These are phyloP conservation scores for Naja naja DNA, from an alignment of 2,113 vertebrate genomes.

Conservation along the genomic window DNA sequence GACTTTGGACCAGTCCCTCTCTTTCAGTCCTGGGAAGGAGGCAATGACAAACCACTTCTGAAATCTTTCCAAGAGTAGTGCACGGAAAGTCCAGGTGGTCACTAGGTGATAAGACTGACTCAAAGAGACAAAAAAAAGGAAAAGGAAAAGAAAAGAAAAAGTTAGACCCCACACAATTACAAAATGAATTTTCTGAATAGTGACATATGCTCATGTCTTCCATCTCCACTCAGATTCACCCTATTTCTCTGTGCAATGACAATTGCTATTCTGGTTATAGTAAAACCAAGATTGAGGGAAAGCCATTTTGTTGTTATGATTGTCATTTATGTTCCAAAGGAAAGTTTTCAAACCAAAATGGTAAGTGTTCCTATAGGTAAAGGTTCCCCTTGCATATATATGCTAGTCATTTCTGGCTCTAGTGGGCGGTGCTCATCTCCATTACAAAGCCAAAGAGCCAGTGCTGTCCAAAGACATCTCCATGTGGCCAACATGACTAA, in stretches of 20 bases:
- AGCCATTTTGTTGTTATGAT: conserved; percentile 3
- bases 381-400: too few relatives aligned
- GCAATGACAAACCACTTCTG: background rate
- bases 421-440: too few relatives aligned
- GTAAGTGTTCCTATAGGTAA: too few relatives aligned
- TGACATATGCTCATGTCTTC: background rate
- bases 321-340: background rate
- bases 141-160: background rate
- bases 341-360: background rate
- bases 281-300: background rate
- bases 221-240: background rate
- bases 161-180: background rate
- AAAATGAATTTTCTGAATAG: background rate
- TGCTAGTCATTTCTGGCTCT: too few relatives aligned
- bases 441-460: too few relatives aligned
- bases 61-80: background rate
- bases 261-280: background rate
- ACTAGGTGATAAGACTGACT: background rate
- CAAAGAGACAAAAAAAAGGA: background rate
- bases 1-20: background rate
- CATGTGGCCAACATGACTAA: too few relatives aligned
- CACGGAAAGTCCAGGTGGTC: background rate
- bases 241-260: background rate
- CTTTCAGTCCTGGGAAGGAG: background rate
- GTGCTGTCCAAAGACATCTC: too few relatives aligned